These are phyloP conservation scores for Heliconius hortense DNA, from an alignment of 2,888 invertebrate species.

Conservation along the genomic window DNA sequence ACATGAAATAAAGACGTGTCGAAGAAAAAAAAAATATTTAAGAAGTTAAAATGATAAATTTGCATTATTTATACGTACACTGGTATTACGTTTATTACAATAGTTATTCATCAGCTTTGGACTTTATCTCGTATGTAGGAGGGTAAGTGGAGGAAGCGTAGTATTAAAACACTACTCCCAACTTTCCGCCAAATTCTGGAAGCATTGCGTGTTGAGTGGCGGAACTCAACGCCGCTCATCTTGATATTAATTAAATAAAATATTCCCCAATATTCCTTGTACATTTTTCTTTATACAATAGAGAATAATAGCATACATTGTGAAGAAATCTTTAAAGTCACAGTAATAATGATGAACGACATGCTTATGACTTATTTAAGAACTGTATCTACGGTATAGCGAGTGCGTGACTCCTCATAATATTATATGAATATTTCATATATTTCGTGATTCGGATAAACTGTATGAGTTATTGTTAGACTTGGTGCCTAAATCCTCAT, in stretches of 20 bases:
- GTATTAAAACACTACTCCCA: too few species aligned
- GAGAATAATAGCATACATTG: not conserved
- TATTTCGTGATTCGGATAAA: conserved; percentile 29
- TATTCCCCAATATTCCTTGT: not conserved
- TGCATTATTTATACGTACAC: too few species aligned
- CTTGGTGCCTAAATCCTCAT: conserved; percentile 2
- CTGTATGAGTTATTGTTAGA: conserved; percentile 25
- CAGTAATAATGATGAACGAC: conserved; percentile 12
- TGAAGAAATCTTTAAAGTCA: conserved; percentile 1
- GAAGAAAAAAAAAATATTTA: too few species aligned
- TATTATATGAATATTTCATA: conserved; percentile 35
- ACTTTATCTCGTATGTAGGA: too few species aligned
- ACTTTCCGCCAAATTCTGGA: too few species aligned
- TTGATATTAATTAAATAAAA: not conserved
- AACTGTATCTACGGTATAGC: conserved; percentile 31
- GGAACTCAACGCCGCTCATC: too few species aligned
- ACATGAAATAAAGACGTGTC: too few species aligned
- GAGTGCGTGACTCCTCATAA: conserved; percentile 39
- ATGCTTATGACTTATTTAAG: conserved; percentile 33
- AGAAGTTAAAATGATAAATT: too few species aligned
- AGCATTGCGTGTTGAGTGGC: too few species aligned
- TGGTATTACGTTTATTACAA: too few species aligned
- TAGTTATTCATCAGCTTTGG: too few species aligned
- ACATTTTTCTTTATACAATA: not conserved
- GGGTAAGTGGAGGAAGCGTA: too few species aligned